A percentile compares a stretch with the other conserved stretches of the same genome.
Conservation (phyloP, 2,113 vertebrate species). For the Nothobranchius furzeri region DNA sequence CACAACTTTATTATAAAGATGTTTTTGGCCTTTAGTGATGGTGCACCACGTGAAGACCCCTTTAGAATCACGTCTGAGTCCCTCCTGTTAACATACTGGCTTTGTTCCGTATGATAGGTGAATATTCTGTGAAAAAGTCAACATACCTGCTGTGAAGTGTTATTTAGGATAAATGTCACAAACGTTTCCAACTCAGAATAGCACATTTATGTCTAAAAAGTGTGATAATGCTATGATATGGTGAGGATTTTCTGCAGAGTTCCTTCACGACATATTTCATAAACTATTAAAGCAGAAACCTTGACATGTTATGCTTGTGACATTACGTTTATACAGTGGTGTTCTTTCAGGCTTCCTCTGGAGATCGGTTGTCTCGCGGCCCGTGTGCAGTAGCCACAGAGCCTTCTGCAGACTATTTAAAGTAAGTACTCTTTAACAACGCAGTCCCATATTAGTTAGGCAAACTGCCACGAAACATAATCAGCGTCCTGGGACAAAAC, state of each 20-base stretch:
- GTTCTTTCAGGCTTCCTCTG: neutral
- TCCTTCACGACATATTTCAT: neutral
- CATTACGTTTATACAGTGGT: neutral
- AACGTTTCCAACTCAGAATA: neutral
- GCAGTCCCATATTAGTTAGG: neutral
- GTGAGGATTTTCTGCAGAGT: neutral
- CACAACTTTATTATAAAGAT: too few relatives aligned
- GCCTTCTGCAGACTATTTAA: slow-evolving; percentile 2
- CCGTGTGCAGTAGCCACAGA: neutral
- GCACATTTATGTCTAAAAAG: neutral
- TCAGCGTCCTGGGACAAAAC: neutral
- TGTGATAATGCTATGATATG: too few relatives aligned
- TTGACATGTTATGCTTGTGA: slow-evolving; percentile 3
- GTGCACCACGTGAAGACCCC: too few relatives aligned
- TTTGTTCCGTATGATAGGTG: neutral
- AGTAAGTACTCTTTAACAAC: slow-evolving; percentile 2
- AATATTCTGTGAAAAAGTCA: neutral
- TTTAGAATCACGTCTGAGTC: too few relatives aligned
- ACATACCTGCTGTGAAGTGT: neutral
- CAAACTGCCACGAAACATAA: neutral
- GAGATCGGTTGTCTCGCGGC: neutral
- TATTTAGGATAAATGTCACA: neutral
- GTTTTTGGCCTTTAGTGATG: too few relatives aligned
- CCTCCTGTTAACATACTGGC: too few relatives aligned
- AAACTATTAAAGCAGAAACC: neutral